A percentile compares a stretch with the other conserved stretches of the same genome.
Evolutionary conservation across 2,113 vertebrate species (phyloP).

Genomic region (Cryptotis parvus): DNA sequence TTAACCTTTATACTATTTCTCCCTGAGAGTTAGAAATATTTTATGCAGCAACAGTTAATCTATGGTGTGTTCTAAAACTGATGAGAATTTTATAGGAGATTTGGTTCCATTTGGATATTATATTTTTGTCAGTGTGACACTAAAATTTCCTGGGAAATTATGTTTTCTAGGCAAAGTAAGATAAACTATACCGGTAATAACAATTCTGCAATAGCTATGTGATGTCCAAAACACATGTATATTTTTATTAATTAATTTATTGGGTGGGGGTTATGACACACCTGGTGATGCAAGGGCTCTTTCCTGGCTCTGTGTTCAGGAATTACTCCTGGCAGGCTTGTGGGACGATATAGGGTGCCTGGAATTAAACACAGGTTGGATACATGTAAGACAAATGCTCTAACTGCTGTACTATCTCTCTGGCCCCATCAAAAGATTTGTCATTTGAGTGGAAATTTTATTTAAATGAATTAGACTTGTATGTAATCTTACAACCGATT

Average conservation of each 20-base stretch:
- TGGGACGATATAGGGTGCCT: too few relatives aligned
- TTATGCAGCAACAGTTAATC: background rate
- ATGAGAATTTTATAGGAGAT: conserved; percentile 42
- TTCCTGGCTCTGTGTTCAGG: too few relatives aligned
- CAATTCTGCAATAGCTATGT: conserved; percentile 23
- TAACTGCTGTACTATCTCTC: too few relatives aligned
- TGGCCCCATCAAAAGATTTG: conserved; percentile 3
- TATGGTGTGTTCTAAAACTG: background rate
- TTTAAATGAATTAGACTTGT: conserved; percentile 17
- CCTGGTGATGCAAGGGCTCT: too few relatives aligned
- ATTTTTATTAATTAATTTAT: too few relatives aligned
- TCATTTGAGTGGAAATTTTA: conserved; percentile 63
- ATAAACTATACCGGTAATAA: conserved; percentile 39
- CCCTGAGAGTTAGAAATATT: background rate
- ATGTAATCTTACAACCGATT: conserved; percentile 4
- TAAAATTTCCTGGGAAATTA: conserved; percentile 49
- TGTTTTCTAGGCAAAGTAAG: conserved; percentile 14
- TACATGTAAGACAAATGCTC: too few relatives aligned
- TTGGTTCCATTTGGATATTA: background rate
- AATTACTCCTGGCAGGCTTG: too few relatives aligned
- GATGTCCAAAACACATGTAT: conserved; percentile 35
- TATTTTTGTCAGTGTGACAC: conserved; percentile 40
- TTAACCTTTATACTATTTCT: background rate
- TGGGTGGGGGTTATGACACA: too few relatives aligned
- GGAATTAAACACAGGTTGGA: too few relatives aligned